phyloP scores from a whole-genome alignment of 2,113 vertebrate species.

The Charadrius vociferus region DNA sequence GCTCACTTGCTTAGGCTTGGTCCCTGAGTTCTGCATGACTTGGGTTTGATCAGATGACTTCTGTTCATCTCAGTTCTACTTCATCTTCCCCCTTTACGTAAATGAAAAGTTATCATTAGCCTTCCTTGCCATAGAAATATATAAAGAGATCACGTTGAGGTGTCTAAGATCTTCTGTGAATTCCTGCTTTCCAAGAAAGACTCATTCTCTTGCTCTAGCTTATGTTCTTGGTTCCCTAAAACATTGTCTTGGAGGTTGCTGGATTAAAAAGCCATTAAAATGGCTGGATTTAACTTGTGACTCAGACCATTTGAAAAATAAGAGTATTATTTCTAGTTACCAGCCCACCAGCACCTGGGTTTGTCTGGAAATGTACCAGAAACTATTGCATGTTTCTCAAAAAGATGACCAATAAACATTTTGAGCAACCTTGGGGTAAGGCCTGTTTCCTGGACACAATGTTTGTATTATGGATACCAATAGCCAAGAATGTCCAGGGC shows the following conservation, averaged over 20 bases:
- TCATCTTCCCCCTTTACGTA: neutral
- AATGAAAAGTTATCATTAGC: neutral
- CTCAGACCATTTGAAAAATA: neutral
- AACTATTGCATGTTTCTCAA: neutral
- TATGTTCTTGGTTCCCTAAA: neutral
- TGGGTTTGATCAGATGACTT: neutral
- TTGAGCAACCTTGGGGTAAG: neutral
- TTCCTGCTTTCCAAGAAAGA: neutral
- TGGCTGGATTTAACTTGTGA: neutral
- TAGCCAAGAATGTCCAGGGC: neutral
- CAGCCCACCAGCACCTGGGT: neutral
- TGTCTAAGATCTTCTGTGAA: neutral
- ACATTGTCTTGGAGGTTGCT: neutral
- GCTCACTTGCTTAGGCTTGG: neutral
- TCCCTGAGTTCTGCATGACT: neutral
- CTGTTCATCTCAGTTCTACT: neutral
- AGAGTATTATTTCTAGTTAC: neutral
- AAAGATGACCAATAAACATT: neutral
- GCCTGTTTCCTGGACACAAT: neutral
- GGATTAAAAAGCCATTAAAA: neutral
- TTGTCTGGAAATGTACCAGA: neutral
- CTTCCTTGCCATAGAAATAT: neutral
- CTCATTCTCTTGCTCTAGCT: neutral
- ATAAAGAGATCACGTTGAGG: neutral
- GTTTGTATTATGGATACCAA: neutral